These are phyloP conservation scores for Pardalotus punctatus DNA, from an alignment of 2,113 vertebrate species.

Conservation along the genomic window DNA sequence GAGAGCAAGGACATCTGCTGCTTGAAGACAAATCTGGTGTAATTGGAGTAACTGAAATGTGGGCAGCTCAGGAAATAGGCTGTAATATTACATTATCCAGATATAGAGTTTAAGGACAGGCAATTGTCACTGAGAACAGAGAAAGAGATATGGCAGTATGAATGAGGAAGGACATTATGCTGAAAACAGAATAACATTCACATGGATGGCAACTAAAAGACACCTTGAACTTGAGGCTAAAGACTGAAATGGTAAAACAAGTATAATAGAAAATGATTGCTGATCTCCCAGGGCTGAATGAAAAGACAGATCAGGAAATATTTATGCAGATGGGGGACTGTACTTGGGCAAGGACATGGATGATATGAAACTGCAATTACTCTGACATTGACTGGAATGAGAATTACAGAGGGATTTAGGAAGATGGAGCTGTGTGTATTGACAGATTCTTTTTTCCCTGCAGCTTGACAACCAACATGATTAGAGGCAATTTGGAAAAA, in stretches of 20 bases:
- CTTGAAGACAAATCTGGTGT: slow-evolving; percentile 1
- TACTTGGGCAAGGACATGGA: slow-evolving; percentile 15
- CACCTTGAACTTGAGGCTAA: slow-evolving; percentile 37
- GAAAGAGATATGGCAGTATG: background rate
- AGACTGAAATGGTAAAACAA: slow-evolving; percentile 20
- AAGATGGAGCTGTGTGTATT: slow-evolving; percentile 10
- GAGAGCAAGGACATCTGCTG: slow-evolving; percentile 17
- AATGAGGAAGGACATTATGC: slow-evolving; percentile 3
- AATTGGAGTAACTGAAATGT: slow-evolving; percentile 30
- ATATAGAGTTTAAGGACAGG: background rate
- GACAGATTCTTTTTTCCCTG: background rate
- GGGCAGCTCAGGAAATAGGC: slow-evolving; percentile 3
- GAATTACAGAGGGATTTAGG: background rate
- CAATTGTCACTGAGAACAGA: background rate
- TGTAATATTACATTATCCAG: slow-evolving; percentile 27
- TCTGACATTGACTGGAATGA: slow-evolving; percentile 26
- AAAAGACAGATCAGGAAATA: slow-evolving; percentile 23
- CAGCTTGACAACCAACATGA: background rate
- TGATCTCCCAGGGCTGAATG: slow-evolving; percentile 29
- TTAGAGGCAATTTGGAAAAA: background rate
- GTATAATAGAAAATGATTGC: slow-evolving; percentile 36
- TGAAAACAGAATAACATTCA: background rate
- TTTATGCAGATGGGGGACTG: slow-evolving; percentile 20
- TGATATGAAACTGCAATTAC: slow-evolving; percentile 30
- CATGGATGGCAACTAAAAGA: background rate